Evolutionary conservation across 2,113 vertebrate species (phyloP).

Genomic region (Propithecus coquereli): DNA sequence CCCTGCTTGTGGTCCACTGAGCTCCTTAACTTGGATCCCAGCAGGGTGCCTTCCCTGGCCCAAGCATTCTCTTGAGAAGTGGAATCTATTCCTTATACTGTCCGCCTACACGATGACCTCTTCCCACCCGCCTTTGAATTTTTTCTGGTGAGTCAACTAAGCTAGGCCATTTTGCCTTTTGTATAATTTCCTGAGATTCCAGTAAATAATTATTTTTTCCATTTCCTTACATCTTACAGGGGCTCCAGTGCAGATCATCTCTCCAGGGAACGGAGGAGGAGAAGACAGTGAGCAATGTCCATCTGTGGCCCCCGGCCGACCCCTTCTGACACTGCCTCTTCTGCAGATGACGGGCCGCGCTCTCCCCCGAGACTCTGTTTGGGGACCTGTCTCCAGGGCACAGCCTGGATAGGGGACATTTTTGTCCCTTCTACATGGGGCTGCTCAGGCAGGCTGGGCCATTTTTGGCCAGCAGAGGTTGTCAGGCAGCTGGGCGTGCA

Average conservation of each 20-base stretch:
- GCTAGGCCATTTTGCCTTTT: background rate
- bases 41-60: background rate
- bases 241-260: background rate
- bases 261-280: background rate
- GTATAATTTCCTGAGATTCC: background rate
- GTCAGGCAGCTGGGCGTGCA: background rate
- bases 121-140: background rate
- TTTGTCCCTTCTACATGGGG: background rate
- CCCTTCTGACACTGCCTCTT: rapidly evolving
- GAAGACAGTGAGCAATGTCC: too few species aligned
- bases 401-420: background rate
- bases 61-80: background rate
- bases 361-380: background rate
- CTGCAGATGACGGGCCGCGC: background rate
- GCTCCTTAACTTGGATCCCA: background rate
- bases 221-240: background rate
- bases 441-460: background rate
- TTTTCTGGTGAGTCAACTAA: background rate
- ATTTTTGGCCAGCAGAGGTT: background rate
- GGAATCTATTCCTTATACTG: background rate
- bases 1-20: background rate
- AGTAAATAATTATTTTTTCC: background rate
- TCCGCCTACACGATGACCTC: background rate
- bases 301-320: too few species aligned
- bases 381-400: background rate